Conservation (phyloP, 2,888 invertebrate genomes). For the Eulithis prunata region DNA sequence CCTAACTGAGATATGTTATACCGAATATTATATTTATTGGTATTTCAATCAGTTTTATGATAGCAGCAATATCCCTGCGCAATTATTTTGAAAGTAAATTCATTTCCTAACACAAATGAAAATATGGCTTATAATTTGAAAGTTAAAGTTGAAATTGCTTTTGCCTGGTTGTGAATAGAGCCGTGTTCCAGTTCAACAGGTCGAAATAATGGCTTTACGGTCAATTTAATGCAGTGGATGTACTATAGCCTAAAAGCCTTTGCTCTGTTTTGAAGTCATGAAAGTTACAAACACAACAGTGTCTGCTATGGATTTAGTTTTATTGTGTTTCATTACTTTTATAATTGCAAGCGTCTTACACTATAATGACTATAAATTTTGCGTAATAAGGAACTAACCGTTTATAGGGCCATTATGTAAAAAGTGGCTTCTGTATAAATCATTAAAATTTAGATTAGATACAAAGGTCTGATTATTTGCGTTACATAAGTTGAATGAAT, state of each 20-base stretch:
- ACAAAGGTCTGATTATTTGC: too few species aligned
- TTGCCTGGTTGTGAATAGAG: constrained; percentile 29
- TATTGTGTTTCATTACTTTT: too few species aligned
- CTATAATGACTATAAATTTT: too few species aligned
- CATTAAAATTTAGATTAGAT: too few species aligned
- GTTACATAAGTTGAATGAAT: too few species aligned
- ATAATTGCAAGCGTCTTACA: too few species aligned
- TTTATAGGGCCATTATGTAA: too few species aligned
- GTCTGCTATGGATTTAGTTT: too few species aligned
- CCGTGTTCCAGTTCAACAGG: constrained; percentile 41
- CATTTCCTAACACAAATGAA: not conserved
- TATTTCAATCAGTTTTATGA: not conserved
- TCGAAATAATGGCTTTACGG: constrained; percentile 47
- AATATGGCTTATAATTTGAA: not conserved
- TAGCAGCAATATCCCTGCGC: not conserved
- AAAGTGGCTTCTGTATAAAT: too few species aligned
- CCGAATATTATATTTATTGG: not conserved
- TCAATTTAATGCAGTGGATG: constrained; percentile 42
- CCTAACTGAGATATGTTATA: not conserved
- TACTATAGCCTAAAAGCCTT: not conserved
- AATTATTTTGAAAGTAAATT: not conserved
- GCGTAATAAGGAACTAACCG: too few species aligned
- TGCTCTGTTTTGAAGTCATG: not conserved
- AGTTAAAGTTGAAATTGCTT: constrained; percentile 20
- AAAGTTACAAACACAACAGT: too few species aligned